phyloP scores from a whole-genome alignment of 2,888 invertebrate genomes.

The Pediacus dermestoides region DNA sequence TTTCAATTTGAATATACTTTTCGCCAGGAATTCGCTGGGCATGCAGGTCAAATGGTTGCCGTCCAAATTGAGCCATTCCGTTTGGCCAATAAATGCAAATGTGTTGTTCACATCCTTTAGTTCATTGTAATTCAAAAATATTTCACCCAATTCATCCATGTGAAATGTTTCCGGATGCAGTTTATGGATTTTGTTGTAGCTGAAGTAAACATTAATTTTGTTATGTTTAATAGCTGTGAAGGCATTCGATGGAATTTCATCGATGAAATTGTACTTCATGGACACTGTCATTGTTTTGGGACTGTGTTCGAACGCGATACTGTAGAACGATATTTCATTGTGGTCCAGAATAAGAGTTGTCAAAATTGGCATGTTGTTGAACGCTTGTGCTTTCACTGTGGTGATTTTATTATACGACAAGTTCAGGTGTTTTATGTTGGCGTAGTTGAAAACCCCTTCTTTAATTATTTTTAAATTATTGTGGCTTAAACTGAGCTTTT shows the following conservation, averaged over 20 bases:
- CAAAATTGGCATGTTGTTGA: conserved; percentile 35
- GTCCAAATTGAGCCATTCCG: conserved; percentile 24
- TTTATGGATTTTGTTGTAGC: conserved; percentile 35
- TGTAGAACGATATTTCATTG: conserved; percentile 34
- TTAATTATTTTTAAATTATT: conserved; percentile 33
- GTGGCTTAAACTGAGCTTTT: conserved; percentile 30
- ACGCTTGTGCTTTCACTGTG: conserved; percentile 31
- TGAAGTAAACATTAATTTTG: conserved; percentile 29
- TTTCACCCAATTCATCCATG: conserved; percentile 29
- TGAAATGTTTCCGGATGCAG: conserved; percentile 33
- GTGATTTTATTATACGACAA: conserved; percentile 34
- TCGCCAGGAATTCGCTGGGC: conserved; percentile 32
- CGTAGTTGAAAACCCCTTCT: conserved; percentile 32
- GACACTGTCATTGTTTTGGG: conserved; percentile 31
- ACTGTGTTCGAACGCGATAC: conserved; percentile 33
- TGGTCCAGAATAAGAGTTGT: conserved; percentile 31
- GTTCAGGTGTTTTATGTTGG: conserved; percentile 31
- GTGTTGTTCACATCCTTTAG: conserved; percentile 29
- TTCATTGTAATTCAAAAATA: conserved; percentile 37
- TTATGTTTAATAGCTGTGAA: conserved; percentile 28
- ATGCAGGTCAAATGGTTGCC: conserved; percentile 36
- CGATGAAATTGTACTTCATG: conserved; percentile 34
- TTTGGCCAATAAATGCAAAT: conserved; percentile 22
- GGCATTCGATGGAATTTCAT: conserved; percentile 30
- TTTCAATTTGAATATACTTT: conserved; percentile 30